Evolutionary conservation across 2,113 vertebrate genomes (phyloP).

Genomic region (Tinamus guttatus): DNA sequence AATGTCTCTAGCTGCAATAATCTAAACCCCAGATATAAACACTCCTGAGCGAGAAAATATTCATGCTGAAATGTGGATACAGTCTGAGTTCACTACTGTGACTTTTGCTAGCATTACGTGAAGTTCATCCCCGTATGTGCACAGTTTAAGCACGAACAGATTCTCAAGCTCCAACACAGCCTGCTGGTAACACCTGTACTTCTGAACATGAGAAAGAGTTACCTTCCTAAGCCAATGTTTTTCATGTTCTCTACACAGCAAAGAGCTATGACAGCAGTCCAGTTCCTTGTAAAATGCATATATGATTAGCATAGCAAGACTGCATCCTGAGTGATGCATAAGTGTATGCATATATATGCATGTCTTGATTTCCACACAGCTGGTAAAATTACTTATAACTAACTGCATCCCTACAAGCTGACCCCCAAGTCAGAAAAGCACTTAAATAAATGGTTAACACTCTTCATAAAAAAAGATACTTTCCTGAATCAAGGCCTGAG

Average conservation of each 20-base stretch:
- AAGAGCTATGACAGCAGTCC: background rate
- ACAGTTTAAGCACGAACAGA: slow-evolving; percentile 39
- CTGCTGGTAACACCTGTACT: slow-evolving; percentile 16
- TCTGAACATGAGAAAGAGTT: slow-evolving; percentile 35
- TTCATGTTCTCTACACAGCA: background rate
- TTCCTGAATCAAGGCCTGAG: background rate
- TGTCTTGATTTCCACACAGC: background rate
- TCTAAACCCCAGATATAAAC: background rate
- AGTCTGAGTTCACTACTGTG: background rate
- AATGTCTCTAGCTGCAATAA: background rate
- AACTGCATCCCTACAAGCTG: background rate
- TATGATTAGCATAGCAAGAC: background rate
- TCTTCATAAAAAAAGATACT: background rate
- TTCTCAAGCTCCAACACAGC: background rate
- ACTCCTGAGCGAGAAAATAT: slow-evolving; percentile 5
- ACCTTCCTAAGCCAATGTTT: background rate
- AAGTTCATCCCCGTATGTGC: background rate
- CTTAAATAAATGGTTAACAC: background rate
- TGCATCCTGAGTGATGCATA: no score
- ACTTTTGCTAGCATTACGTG: background rate
- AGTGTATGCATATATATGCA: background rate
- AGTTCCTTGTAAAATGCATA: background rate
- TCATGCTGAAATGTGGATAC: background rate
- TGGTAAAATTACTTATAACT: background rate
- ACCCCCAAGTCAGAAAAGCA: background rate